Percentiles rank a stretch among this genome's conserved stretches.
Conservation (phyloP, 64 coral and sea anemone species). For the Trachythela sp. region DNA sequence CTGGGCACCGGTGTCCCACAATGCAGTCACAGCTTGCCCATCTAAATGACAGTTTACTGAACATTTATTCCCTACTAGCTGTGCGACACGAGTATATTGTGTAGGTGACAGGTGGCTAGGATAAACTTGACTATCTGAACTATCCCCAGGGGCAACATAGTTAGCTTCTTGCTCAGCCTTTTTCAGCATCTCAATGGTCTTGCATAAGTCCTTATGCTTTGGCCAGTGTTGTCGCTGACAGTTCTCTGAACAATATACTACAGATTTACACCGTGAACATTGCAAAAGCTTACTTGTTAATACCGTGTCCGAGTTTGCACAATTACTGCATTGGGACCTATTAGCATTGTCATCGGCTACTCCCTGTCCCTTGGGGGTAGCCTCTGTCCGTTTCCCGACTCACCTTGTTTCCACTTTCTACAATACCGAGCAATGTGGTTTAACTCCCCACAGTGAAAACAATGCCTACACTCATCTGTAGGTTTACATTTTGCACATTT, state of each 20-base stretch:
- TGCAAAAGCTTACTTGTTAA: no score
- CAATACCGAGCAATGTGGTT: slow-evolving; percentile 29
- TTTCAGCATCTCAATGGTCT: slow-evolving; percentile 3
- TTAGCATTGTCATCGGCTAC: slow-evolving; percentile 3
- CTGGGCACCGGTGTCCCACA: slow-evolving; percentile 45
- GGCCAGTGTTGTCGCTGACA: slow-evolving; percentile 14
- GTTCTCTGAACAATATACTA: background rate
- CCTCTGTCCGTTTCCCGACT: slow-evolving; percentile 46
- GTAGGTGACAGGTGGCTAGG: background rate
- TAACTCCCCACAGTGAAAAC: slow-evolving; percentile 16
- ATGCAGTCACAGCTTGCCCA: background rate
- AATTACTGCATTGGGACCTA: background rate
- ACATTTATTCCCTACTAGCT: background rate
- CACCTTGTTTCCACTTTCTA: slow-evolving; percentile 14
- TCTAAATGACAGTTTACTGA: background rate
- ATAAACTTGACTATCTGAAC: background rate
- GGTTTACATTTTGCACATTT: slow-evolving; percentile 7
- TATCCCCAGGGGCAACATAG: background rate
- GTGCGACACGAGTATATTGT: background rate
- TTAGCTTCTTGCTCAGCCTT: background rate
- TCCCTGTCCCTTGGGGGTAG: slow-evolving; percentile 41
- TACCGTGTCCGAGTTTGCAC: background rate
- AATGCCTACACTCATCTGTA: slow-evolving; percentile 18
- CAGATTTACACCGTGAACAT: slow-evolving; percentile 31
- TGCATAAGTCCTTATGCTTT: slow-evolving; percentile 24